Percentiles rank a stretch among this genome's conserved stretches.
Conservation (phyloP, 1,140 invertebrate species). For the Coelopa frigida region DNA sequence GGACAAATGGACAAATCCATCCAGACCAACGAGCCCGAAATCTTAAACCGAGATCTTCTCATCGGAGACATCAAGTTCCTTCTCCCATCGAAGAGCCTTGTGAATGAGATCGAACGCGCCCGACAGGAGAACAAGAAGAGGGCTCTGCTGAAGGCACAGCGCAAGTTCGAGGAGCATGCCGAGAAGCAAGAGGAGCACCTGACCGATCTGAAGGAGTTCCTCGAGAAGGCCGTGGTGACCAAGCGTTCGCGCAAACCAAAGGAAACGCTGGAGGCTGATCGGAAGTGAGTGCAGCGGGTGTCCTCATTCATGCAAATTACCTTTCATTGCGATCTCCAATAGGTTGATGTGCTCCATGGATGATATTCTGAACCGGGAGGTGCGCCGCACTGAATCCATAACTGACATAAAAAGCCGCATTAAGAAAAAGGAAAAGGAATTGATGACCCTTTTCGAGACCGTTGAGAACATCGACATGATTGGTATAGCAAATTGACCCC, state of each 20-base stretch:
- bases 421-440: conserved; percentile 30
- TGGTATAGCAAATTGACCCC: background rate
- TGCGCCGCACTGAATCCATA: conserved; percentile 30
- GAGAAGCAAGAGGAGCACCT: conserved; percentile 28
- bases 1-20: conserved; percentile 7
- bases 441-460: conserved; percentile 30
- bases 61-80: conserved; percentile 25
- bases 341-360: conserved; percentile 35
- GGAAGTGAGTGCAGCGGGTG: conserved; percentile 10
- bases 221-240: conserved; percentile 25
- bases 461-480: conserved; percentile 12
- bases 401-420: conserved; percentile 29
- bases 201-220: conserved; percentile 30
- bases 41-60: conserved; percentile 25
- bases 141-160: conserved; percentile 11
- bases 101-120: conserved; percentile 10
- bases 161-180: conserved; percentile 25
- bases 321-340: conserved; percentile 12
- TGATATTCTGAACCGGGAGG: conserved; percentile 26
- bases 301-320: background rate
- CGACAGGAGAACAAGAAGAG: conserved; percentile 5
- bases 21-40: conserved; percentile 36
- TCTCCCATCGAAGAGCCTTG: conserved; percentile 18
- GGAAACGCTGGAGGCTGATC: conserved; percentile 6
- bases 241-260: conserved; percentile 20